phyloP scores from a whole-genome alignment of 2,888 invertebrate species.

The Vannuccia rotundouncinata region DNA sequence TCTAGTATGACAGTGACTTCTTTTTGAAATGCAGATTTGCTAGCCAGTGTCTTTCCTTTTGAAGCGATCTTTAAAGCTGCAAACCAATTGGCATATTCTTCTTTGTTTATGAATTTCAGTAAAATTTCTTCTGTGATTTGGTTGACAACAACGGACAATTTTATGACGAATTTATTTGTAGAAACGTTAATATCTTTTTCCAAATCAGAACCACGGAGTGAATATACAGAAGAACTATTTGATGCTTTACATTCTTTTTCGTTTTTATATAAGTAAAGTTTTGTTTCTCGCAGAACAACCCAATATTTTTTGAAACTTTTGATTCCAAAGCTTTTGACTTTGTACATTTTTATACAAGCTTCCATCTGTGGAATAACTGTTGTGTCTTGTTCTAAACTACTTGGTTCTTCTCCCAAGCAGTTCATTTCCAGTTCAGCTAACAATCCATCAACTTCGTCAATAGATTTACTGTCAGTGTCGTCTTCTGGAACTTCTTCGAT shows the following conservation, averaged over 20 bases:
- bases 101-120: conserved; percentile 60
- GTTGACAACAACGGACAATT: conserved; percentile 74
- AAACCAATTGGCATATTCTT: conserved; percentile 96
- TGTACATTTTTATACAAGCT: conserved; percentile 28
- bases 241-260: conserved; percentile 24
- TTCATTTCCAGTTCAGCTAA: conserved; percentile 73
- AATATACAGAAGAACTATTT: background rate
- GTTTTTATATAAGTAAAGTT: conserved; percentile 19
- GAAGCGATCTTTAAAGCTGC: conserved; percentile 89
- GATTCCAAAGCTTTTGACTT: conserved; percentile 33
- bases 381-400: conserved; percentile 6
- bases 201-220: background rate
- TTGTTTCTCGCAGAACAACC: conserved; percentile 34
- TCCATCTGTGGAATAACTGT: conserved; percentile 17
- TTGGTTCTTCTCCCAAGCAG: conserved; percentile 32
- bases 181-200: conserved; percentile 75
- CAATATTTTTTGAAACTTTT: conserved; percentile 36
- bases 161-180: conserved; percentile 83
- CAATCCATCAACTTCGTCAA: conserved; percentile 79
- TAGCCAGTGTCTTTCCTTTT: conserved; percentile 90
- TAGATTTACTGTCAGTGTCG: conserved; percentile 15
- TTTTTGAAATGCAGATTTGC: conserved; percentile 60
- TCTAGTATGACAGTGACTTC: conserved; percentile 30
- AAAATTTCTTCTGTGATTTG: conserved; percentile 79
- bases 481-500: background rate